phyloP scores from a whole-genome alignment of 2,888 invertebrate species.

The Drosophila birchii region DNA sequence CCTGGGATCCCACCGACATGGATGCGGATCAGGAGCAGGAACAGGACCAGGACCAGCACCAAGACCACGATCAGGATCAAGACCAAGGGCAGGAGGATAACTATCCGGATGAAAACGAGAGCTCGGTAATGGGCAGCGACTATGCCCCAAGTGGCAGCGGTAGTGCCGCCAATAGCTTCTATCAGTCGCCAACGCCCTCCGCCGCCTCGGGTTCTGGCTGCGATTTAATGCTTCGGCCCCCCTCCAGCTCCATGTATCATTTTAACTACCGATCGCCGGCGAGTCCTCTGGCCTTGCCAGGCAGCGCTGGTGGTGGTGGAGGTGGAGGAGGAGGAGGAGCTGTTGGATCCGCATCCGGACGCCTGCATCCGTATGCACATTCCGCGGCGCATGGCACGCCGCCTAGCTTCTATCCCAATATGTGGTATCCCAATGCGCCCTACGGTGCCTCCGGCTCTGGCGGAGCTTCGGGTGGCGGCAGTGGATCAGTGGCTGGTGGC shows the following conservation, averaged over 20 bases:
- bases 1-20: conserved; percentile 38
- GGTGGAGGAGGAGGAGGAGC: neutral
- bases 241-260: conserved; percentile 73
- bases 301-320: neutral
- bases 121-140: conserved; percentile 60
- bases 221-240: conserved; percentile 77
- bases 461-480: conserved; percentile 12
- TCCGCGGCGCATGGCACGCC: conserved; percentile 54
- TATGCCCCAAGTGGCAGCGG: conserved; percentile 56
- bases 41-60: conserved; percentile 28
- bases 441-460: conserved; percentile 48
- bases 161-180: conserved; percentile 55
- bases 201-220: conserved; percentile 39
- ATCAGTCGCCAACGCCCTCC: conserved; percentile 58
- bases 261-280: conserved; percentile 69
- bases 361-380: conserved; percentile 60
- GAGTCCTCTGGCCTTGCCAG: conserved; percentile 26
- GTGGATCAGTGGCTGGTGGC: conserved; percentile 6
- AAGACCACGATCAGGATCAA: conserved; percentile 21
- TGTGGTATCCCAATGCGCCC: conserved; percentile 82
- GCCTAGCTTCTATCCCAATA: conserved; percentile 72
- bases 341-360: conserved; percentile 15
- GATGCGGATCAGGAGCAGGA: conserved; percentile 34
- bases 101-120: conserved; percentile 66
- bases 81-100: conserved; percentile 49